These are phyloP conservation scores for Nephrotoma flavescens DNA, from an alignment of 2,888 invertebrate species.

Conservation along the genomic window DNA sequence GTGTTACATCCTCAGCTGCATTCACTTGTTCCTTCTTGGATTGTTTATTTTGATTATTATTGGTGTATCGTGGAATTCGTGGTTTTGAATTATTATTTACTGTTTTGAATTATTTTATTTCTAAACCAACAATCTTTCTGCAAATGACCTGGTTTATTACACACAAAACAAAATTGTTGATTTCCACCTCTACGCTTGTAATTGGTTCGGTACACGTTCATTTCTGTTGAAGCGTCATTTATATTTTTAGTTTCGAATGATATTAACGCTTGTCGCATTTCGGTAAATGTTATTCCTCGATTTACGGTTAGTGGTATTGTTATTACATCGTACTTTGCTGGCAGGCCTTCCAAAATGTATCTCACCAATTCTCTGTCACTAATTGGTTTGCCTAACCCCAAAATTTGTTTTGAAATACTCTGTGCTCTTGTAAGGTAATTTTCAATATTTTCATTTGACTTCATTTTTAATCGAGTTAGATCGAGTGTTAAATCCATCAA, in stretches of 20 bases:
- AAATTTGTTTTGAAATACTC: not conserved
- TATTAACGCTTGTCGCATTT: not conserved
- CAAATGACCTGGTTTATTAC: not conserved
- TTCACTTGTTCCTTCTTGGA: not conserved
- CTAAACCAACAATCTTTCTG: not conserved
- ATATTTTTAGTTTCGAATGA: not conserved
- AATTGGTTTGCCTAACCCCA: not conserved
- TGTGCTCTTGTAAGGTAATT: not conserved
- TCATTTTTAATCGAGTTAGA: not conserved
- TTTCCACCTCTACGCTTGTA: not conserved
- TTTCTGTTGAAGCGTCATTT: not conserved
- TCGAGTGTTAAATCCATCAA: not conserved
- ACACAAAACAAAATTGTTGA: not conserved
- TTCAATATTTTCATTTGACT: not conserved
- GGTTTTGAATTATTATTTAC: not conserved
- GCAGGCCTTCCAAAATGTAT: not conserved
- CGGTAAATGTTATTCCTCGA: not conserved
- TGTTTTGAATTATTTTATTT: not conserved
- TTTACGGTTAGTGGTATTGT: not conserved
- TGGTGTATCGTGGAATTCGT: not conserved
- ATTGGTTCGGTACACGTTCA: not conserved
- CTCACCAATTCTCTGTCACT: not conserved
- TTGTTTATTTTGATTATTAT: not conserved
- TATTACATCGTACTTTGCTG: not conserved
- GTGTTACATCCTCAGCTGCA: not conserved